phyloP scores from a whole-genome alignment of 2,113 vertebrate genomes.

The Colistium nudipinnis region DNA sequence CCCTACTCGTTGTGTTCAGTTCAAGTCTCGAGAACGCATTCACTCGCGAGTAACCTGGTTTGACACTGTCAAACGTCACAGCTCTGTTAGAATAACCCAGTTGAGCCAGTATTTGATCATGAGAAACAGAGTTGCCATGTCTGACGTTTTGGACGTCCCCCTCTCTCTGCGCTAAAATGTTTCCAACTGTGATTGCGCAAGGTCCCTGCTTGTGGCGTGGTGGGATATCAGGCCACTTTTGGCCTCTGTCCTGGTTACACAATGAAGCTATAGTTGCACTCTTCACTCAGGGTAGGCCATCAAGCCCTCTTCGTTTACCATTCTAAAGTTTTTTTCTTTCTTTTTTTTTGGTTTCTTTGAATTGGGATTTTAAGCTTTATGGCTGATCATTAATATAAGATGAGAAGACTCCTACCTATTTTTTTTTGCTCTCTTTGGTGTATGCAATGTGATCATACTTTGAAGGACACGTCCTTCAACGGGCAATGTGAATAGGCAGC shows the following conservation, averaged over 20 bases:
- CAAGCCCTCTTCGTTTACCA: too few relatives aligned
- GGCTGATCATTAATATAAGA: too few relatives aligned
- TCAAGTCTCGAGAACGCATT: constrained; percentile 6
- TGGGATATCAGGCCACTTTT: background rate
- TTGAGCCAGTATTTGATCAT: constrained; percentile 19
- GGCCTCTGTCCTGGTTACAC: background rate
- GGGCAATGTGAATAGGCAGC: constrained; percentile 1
- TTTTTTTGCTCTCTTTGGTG: background rate
- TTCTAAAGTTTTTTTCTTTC: too few relatives aligned
- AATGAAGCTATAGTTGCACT: background rate
- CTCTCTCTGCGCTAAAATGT: background rate
- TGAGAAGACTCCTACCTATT: too few relatives aligned
- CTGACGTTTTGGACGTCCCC: background rate
- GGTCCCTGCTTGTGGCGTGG: background rate
- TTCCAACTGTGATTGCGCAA: background rate
- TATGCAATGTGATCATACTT: background rate
- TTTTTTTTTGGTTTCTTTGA: too few relatives aligned
- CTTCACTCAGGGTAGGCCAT: too few relatives aligned
- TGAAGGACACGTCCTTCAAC: background rate
- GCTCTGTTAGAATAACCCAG: constrained; percentile 41
- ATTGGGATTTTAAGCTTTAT: too few relatives aligned
- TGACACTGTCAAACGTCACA: constrained; percentile 14
- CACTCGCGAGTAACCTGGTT: constrained; percentile 11
- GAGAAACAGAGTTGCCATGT: constrained; percentile 17
- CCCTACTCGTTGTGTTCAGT: constrained; percentile 21